Base-by-base conservation (phyloP, 2,113 vertebrate species). In the Herpailurus yagouaroundi region DNA sequence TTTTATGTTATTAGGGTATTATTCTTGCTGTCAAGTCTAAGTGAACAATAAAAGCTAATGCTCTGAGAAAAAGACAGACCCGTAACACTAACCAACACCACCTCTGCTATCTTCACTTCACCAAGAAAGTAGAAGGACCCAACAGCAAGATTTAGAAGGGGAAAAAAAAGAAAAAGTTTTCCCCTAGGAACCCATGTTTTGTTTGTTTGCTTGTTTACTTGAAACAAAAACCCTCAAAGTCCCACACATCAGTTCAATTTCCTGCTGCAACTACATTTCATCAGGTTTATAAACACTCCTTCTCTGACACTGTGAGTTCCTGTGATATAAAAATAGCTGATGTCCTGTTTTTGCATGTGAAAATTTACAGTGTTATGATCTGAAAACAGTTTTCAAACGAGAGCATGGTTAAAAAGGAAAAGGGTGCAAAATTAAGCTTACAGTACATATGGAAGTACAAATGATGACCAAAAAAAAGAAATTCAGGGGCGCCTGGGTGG, bases 321-420 rank as follows among this genome's bases (percentile, higher is more conserved):
- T 36, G n/a, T 27, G 48, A 38, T 66, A 86, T 33, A 73, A 69
- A 80, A 76, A 84, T 83, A 60, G 4, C 29, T 29, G 13, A 38
- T 68, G 27, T 87, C 31, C 23, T 88, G 5, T 81, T 93, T 69
- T n/a, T 48, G 41, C 14, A 36, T 55, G 41, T 77, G 29, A 93
- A 95, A 81, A 23, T 73, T n/a, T 93, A 83, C 45, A 55, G n/a
- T 80, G 77, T 89, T 93, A 92, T 48, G 36, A 83, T 36, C 50
- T 82, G 36, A 74, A 89, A 82, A 89, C 9, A 80, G 64, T 74
- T 92, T 85, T 73, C 64, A 95, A 85, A 41, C 48, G 1, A 29
- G 41, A 57, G 3, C 21, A 95, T 57, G 23, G 27, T 71, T 68
- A 91, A 88, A 69, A 79, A 15, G 64, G 64, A 73, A 63, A 31